A percentile compares a stretch with the other conserved stretches of the same genome.
Evolutionary conservation across 2,113 vertebrate genomes (phyloP).

Genomic region (Lucifuga dentata): DNA sequence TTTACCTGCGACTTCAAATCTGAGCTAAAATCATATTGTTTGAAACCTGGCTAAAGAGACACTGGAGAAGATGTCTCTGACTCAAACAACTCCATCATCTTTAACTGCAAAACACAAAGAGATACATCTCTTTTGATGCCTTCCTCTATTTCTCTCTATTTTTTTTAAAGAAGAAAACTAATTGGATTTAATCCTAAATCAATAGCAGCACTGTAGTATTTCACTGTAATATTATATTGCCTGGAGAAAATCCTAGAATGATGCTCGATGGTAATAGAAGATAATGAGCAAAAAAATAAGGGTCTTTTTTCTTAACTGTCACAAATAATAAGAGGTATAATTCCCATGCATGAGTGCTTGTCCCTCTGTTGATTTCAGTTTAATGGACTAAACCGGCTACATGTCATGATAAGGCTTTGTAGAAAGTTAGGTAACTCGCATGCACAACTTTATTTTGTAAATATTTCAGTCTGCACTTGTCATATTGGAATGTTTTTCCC

Average conservation of each 20-base stretch:
- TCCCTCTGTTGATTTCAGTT: constrained; percentile 1
- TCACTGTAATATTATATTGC: not conserved
- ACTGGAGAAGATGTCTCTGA: no score
- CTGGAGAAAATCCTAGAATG: not conserved
- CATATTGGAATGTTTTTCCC: not conserved
- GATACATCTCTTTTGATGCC: no score
- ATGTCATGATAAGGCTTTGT: not conserved
- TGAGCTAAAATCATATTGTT: no score
- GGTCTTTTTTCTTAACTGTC: constrained; percentile 16
- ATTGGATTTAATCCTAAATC: no score
- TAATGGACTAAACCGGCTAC: not conserved
- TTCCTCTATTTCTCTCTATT: no score
- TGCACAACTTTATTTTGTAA: not conserved
- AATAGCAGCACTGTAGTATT: no score
- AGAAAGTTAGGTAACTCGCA: not conserved
- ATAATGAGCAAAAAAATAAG: constrained; percentile 39
- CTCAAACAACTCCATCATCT: no score
- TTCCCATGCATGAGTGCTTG: constrained; percentile 8
- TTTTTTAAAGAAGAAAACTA: not conserved
- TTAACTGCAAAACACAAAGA: no score
- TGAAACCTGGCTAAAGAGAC: no score
- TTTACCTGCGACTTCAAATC: no score
- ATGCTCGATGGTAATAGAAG: not conserved
- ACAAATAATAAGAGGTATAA: constrained; percentile 4
- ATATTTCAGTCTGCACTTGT: constrained; percentile 16